phyloP scores from a whole-genome alignment of 2,888 invertebrate species.

The Drosophila anomelani region DNA sequence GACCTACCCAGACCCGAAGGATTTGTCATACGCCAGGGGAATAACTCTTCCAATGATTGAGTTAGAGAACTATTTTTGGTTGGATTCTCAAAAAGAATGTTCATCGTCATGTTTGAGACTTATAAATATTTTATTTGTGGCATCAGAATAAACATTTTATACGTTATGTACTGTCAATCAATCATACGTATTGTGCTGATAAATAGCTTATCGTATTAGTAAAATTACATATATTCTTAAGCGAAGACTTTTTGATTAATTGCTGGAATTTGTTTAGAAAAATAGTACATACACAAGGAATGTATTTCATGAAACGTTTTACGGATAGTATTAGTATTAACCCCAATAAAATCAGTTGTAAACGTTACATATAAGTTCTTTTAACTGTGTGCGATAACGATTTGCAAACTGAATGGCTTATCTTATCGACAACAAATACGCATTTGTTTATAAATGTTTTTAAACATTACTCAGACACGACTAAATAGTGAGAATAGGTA shows the following conservation, averaged over 20 bases:
- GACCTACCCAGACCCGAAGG: not conserved
- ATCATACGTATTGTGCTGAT: slow-evolving; percentile 10
- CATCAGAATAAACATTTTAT: not conserved
- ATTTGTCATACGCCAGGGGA: slow-evolving; percentile 12
- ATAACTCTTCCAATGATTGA: not conserved
- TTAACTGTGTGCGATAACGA: slow-evolving; percentile 5
- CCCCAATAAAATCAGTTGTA: slow-evolving; percentile 12
- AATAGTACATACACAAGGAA: not conserved
- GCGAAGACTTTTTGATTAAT: slow-evolving; percentile 17
- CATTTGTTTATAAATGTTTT: slow-evolving; percentile 19
- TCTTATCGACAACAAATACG: slow-evolving; percentile 37
- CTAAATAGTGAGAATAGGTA: not conserved
- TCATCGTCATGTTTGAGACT: not conserved
- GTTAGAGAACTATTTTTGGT: slow-evolving; percentile 15
- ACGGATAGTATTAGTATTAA: slow-evolving; percentile 16
- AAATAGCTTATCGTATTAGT: slow-evolving; percentile 26
- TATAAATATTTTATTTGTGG: slow-evolving; percentile 1
- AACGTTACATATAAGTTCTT: slow-evolving; percentile 12
- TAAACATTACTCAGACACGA: slow-evolving; percentile 32
- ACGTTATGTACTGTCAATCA: slow-evolving; percentile 10
- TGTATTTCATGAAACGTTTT: not conserved
- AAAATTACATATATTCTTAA: slow-evolving; percentile 13
- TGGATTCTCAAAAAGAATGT: not conserved
- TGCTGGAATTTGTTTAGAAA: not conserved
- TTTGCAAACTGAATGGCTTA: slow-evolving; percentile 8